These are phyloP conservation scores for Acyrthosiphon pisum DNA, from an alignment of 1,140 invertebrate genomes.

Conservation along the genomic window DNA sequence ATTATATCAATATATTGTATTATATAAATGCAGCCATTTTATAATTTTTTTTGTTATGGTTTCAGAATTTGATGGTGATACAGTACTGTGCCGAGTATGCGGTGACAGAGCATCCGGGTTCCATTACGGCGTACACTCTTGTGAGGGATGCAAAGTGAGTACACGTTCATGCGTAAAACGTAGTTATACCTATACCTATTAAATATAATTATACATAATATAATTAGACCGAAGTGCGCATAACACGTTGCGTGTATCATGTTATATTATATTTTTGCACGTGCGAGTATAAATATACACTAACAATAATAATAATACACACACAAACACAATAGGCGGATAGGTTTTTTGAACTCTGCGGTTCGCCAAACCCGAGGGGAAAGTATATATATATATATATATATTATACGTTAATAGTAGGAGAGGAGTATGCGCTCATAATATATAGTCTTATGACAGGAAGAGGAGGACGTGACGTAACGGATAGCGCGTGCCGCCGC, in stretches of 20 bases:
- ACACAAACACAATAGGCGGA: not conserved
- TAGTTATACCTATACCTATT: not conserved
- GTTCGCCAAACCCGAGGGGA: conserved; percentile 34
- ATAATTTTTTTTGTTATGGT: conserved; percentile 60
- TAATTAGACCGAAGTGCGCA: not conserved
- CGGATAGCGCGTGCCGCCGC: conserved; percentile 19
- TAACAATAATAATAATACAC: conserved; percentile 29
- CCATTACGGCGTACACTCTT: conserved; percentile 99
- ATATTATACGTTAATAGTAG: not conserved
- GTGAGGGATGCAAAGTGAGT: conserved; percentile 99
- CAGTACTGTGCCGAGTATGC: conserved; percentile 97
- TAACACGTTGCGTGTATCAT: not conserved
- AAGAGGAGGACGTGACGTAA: conserved; percentile 50
- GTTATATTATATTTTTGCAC: not conserved
- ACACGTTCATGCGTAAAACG: not conserved
- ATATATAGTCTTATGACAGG: not conserved
- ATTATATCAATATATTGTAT: not conserved
- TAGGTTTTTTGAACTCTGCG: conserved; percentile 24
- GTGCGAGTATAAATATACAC: not conserved
- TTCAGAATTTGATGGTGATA: conserved; percentile 98
- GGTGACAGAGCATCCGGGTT: conserved; percentile 99
- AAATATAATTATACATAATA: not conserved
- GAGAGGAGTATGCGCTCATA: not conserved
- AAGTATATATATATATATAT: not conserved
- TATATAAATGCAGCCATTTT: not conserved